These are phyloP conservation scores for Sphaeramia orbicularis DNA, from an alignment of 2,797 vertebrate species.

Conservation along the genomic window DNA sequence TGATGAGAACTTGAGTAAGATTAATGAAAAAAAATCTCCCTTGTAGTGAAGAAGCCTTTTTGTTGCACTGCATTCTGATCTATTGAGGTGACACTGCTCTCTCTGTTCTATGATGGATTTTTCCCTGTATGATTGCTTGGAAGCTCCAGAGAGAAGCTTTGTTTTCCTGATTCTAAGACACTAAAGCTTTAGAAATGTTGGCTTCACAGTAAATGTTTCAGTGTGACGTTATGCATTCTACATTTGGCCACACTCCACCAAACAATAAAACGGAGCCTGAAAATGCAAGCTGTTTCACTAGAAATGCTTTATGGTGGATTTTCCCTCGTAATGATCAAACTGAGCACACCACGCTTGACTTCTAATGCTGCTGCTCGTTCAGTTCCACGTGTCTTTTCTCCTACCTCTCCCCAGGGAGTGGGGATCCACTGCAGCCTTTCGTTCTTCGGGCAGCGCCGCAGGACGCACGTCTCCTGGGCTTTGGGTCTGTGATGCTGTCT, in stretches of 20 bases:
- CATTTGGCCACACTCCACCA: not conserved
- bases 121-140: constrained; percentile 19
- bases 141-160: constrained; percentile 9
- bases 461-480: constrained; percentile 91
- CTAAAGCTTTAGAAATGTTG: constrained; percentile 9
- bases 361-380: not conserved
- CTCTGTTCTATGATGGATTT: constrained; percentile 31
- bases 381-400: not conserved
- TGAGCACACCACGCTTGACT: constrained; percentile 7
- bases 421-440: constrained; percentile 92
- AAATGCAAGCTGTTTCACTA: not conserved
- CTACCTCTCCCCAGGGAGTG: constrained; percentile 94
- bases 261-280: not conserved
- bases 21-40: too few species aligned
- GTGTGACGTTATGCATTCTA: not conserved
- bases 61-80: constrained; percentile 28
- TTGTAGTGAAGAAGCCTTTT: not conserved
- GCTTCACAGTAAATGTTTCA: not conserved
- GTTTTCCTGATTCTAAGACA: constrained; percentile 9
- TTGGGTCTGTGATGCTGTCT: constrained; percentile 85
- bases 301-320: not conserved
- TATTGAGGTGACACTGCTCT: constrained; percentile 18
- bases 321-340: not conserved
- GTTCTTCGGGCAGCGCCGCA: constrained; percentile 93
- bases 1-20: constrained; percentile 16